Evolutionary conservation across 2,113 vertebrate genomes (phyloP), one percentile per base, ranked within the genome.

Genomic region (Piprites chloris): DNA sequence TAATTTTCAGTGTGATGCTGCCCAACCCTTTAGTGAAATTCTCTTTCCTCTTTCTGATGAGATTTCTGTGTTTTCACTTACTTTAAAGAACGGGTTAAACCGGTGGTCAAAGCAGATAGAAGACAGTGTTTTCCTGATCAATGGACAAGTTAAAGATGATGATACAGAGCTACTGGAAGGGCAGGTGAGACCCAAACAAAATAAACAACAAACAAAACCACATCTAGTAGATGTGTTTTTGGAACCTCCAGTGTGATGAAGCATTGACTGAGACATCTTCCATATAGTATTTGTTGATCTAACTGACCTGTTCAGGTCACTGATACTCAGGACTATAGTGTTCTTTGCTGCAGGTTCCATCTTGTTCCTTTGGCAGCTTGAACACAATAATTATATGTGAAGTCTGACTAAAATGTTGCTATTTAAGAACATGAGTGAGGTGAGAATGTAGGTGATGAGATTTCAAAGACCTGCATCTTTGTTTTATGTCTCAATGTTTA

Each of bases 71-170:
- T 63, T 91, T 14, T 50, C 15, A 16, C 92, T 37, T 72, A 3
- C 95, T 96, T 97, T 97, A 92, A 95, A 99, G 99, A 98, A 98
- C 88, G 98, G 98, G 67, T 98, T 99, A 67, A 97, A 89, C 93
- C 96, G 71, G 5, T 99, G 99, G 99, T 98, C 98, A 9, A 98
- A 98, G 52, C 98, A 98, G 96, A 98, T 99, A 74, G 98, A 98
- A 84, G 96, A 93, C 28, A 98, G 98, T 91, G 77, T 98, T 87
- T 99, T 98, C 97, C 98, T 99, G 84, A 98, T 99, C 65, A 99
- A 99, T 63, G 98, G 99, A 14, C 98, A 98, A 95, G 89, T 97
- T 83, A 98, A 98, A 85, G 98, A 97, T 33, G 97, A 97, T 85
- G 98, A 99, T 82, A 49, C 97, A 14, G 99, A 99, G 12, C 97